A percentile compares a stretch with the other conserved stretches of the same genome.
These are phyloP conservation scores for Ceyx melanurus DNA, from an alignment of 2,113 vertebrate species.

Conservation along the genomic window DNA sequence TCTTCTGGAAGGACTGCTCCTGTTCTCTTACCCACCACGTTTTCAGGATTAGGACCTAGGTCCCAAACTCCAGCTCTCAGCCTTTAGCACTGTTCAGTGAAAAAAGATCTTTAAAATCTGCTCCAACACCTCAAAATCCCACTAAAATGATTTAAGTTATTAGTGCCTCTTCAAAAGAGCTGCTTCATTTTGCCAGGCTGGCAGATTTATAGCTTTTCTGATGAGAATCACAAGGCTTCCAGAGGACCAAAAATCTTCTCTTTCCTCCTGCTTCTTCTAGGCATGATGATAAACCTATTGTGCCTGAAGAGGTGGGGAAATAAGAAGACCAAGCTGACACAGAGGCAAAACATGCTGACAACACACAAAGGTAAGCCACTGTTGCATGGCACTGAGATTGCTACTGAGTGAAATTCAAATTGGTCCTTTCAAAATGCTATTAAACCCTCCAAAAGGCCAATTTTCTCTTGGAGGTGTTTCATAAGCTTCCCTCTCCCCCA, in stretches of 20 bases:
- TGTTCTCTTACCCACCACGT: background rate
- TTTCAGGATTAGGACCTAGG: background rate
- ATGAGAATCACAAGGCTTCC: slow-evolving; percentile 34
- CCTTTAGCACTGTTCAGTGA: background rate
- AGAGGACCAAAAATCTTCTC: slow-evolving; percentile 6
- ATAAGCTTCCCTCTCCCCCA: background rate
- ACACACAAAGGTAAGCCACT: background rate
- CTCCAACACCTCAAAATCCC: slow-evolving; percentile 33
- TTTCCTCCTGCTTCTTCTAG: background rate
- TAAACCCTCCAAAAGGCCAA: background rate
- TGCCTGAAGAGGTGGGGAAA: background rate
- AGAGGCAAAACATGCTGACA: background rate
- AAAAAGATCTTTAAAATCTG: background rate
- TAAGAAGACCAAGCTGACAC: background rate
- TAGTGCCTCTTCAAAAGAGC: slow-evolving; percentile 19
- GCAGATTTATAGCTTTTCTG: slow-evolving; percentile 27
- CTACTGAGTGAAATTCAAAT: background rate
- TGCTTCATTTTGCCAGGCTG: background rate
- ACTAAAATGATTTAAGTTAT: slow-evolving; percentile 21
- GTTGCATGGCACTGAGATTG: background rate
- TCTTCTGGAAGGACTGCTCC: background rate
- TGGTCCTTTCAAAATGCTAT: background rate
- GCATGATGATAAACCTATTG: slow-evolving; percentile 9
- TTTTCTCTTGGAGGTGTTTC: background rate
- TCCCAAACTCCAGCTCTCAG: background rate